Evolutionary conservation across 2,113 vertebrate species (phyloP), one percentile per base, ranked within the genome.

Genomic region (Melospiza georgiana): DNA sequence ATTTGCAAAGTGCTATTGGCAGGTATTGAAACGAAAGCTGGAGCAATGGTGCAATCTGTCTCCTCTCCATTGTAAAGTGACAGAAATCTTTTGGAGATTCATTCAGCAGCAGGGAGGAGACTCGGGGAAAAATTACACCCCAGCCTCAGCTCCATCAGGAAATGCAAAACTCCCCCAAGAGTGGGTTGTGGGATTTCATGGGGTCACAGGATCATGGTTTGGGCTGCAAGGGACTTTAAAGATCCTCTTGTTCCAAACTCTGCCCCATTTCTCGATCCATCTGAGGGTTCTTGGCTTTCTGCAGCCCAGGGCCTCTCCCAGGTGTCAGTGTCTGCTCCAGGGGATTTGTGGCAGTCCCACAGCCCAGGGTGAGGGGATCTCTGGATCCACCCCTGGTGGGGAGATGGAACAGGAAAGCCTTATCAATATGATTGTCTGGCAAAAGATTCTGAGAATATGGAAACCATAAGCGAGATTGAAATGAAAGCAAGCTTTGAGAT

Each of bases 1-100:
- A 84, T 85, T 89, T 92, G 72, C 89, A 88, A 85, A 97, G 75
- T 33, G 35, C 33, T 63, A 87, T 91, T 96, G 96, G 90, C 95
- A 95, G 95, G 95, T 96, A 96, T 88, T 81, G 67, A 90, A 96
- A 96, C 65, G 67, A 78, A 84, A 96, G 76, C 79, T 92, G 93
- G 58, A 68, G 95, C 49, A 19, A 74, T 0, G 43, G 74, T 37
- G 39, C 93, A 95, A 95, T 94, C 92, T 95, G 95, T 93, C 85
- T 97, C 59, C 3, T 69, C 49, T 58, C 33, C 46, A 91, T 82
- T 95, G 93, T 96, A 71, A 87, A 48, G 54, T 37, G 91, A 93
- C 75, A 89, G 76, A 79, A 89, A 79, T 62, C 87, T 91, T 62
- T 67, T 22, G 55, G 93, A 90, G 90, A 81, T 30, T 94, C 75